Conservation (phyloP, 2,113 vertebrate genomes). For the Rhynchomys soricoides region DNA sequence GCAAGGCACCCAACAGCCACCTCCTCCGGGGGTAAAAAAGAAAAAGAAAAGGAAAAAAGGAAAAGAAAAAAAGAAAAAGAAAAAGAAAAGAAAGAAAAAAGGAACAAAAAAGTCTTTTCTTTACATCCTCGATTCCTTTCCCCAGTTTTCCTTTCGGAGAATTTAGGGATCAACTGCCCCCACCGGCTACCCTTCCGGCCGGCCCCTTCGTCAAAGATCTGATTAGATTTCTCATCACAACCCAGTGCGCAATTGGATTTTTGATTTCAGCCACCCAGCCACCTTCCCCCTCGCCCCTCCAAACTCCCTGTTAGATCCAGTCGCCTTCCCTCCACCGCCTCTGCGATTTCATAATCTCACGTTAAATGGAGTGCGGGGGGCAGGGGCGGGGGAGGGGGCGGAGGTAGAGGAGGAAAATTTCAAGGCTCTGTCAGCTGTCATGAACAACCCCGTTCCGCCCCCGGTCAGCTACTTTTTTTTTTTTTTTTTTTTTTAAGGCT, state of each 20-base stretch:
- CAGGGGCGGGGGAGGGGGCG: conserved; percentile 70
- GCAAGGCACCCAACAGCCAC: conserved; percentile 74
- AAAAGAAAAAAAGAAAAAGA: background rate
- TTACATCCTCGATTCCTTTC: conserved; percentile 61
- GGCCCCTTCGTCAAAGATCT: conserved; percentile 85
- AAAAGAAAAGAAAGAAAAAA: background rate
- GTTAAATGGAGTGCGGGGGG: conserved; percentile 80
- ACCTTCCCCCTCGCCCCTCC: conserved; percentile 78
- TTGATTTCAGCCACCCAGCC: conserved; percentile 83
- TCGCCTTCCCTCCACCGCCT: conserved; percentile 83
- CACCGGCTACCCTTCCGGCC: conserved; percentile 59
- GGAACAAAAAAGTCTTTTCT: conserved; percentile 46
- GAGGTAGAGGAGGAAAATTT: conserved; percentile 76
- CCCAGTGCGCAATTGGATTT: conserved; percentile 93
- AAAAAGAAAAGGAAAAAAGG: background rate
- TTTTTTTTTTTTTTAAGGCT: conserved; percentile 30
- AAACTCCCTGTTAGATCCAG: conserved; percentile 83
- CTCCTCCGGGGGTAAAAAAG: background rate
- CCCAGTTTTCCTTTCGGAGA: background rate
- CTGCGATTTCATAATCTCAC: conserved; percentile 86
- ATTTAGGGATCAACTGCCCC: conserved; percentile 68
- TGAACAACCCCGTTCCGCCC: conserved; percentile 64
- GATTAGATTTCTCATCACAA: conserved; percentile 98
- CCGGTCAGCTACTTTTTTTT: conserved; percentile 48
- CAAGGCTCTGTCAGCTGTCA: conserved; percentile 86